A percentile compares a stretch with the other conserved stretches of the same genome.
Conservation (phyloP, 2,888 invertebrate species). For the Trichogramma evanescens region DNA sequence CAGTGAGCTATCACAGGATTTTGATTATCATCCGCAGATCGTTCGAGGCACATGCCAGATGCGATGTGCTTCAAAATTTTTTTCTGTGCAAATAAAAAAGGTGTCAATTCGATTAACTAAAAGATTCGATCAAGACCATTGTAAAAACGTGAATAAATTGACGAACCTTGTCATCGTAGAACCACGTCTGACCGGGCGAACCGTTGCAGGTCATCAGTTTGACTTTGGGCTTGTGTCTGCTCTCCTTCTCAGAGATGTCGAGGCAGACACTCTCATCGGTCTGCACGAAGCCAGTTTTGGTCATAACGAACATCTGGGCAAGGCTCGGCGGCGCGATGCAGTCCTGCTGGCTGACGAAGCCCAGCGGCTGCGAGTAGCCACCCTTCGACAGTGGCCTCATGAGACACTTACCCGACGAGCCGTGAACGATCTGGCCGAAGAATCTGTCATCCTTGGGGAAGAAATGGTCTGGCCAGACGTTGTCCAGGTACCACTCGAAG, state of each 20-base stretch:
- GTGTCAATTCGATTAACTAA: background rate
- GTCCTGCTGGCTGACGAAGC: conserved; percentile 59
- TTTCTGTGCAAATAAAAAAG: conserved; percentile 39
- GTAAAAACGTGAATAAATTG: background rate
- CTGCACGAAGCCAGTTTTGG: conserved; percentile 66
- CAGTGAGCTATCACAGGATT: conserved; percentile 58
- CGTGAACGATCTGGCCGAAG: conserved; percentile 68
- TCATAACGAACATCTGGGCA: conserved; percentile 67
- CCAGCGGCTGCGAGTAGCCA: conserved; percentile 62
- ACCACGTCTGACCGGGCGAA: conserved; percentile 64
- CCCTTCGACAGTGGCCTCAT: conserved; percentile 58
- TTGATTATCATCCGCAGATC: conserved; percentile 47
- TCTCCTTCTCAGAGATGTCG: conserved; percentile 58
- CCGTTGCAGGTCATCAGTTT: conserved; percentile 69
- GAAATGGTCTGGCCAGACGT: conserved; percentile 94
- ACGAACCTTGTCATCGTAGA: conserved; percentile 50
- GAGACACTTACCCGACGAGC: conserved; percentile 54
- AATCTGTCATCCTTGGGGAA: conserved; percentile 81
- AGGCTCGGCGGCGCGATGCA: conserved; percentile 58
- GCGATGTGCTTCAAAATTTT: conserved; percentile 51
- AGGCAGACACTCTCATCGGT: conserved; percentile 83
- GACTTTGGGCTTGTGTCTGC: conserved; percentile 54
- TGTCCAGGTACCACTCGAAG: conserved; percentile 89
- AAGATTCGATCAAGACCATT: background rate
- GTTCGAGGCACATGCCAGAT: conserved; percentile 56